Evolutionary conservation across 2,888 invertebrate species (phyloP).

Genomic region (Melanchra persicariae): DNA sequence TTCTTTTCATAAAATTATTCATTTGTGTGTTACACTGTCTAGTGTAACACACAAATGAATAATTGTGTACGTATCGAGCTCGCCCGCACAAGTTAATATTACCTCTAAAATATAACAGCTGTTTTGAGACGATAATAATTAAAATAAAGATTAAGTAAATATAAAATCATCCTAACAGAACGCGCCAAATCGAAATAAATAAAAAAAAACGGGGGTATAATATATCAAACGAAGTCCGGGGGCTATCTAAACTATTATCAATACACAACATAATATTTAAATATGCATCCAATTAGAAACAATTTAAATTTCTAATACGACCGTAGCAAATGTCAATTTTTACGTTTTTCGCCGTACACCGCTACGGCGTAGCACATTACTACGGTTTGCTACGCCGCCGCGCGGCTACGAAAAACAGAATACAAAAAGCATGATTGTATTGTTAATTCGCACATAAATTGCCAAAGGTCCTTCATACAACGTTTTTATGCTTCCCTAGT

Average conservation of each 20-base stretch:
- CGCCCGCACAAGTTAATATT: too few species aligned
- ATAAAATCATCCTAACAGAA: too few species aligned
- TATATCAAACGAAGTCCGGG: background rate
- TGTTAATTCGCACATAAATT: conserved; percentile 46
- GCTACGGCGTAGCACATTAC: conserved; percentile 47
- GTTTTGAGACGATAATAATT: too few species aligned
- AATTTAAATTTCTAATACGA: background rate
- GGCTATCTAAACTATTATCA: too few species aligned
- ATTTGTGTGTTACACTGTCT: too few species aligned
- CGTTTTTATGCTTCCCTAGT: conserved; percentile 40
- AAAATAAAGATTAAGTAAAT: too few species aligned
- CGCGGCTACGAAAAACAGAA: conserved; percentile 44
- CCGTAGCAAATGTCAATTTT: background rate
- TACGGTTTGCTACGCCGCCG: conserved; percentile 40
- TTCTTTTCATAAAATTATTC: too few species aligned
- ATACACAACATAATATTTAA: background rate
- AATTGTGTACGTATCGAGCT: too few species aligned
- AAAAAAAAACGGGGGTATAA: too few species aligned
- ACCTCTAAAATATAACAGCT: too few species aligned
- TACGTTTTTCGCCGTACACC: background rate
- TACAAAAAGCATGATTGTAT: conserved; percentile 27
- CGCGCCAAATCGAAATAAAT: background rate
- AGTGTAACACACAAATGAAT: too few species aligned
- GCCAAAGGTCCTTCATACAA: conserved; percentile 23
- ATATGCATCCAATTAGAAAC: background rate